Evolutionary conservation across 2,113 vertebrate species (phyloP), one percentile per base, ranked within the genome.

Genomic region (Ageneiosus marmoratus): DNA sequence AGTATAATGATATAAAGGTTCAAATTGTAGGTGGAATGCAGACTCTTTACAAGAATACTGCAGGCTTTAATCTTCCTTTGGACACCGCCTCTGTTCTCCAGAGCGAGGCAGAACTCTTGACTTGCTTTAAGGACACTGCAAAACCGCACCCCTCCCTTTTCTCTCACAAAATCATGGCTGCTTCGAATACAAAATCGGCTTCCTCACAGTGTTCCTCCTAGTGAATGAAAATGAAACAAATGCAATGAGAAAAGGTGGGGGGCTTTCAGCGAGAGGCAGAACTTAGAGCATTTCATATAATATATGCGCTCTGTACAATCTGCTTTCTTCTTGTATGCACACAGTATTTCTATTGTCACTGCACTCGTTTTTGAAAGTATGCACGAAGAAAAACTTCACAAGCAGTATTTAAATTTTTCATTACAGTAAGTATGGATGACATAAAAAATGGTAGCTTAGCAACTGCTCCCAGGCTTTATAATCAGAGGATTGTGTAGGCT

Each of bases 371-470:
- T 80, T 58, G n/a, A 65, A 81, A 63, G 58, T 80, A 73, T 55
- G 77, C 60, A 85, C 83, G 75, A 80, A 84, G 88, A 86, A 90
- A 88, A 86, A 88, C 87, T 93, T 90, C 87, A 91, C 87, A 83
- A 77, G 84, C 82, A 76, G 22, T 37, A 79, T 70, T 90, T 92
- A 86, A 87, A 94, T 94, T 92, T 94, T 94, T 93, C 87, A 94
- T 94, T 78, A 92, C 83, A 91, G 90, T 86, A 86, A 90, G 89
- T 91, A 90, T 80, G 86, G 89, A 90, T 89, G 88, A 90, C 86
- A 89, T 93, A 70, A 75, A 75, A 92, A 84, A 70, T 73, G 84
- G 93, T 95, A 93, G 92, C 94, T 89, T 93, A 90, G 94, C 93
- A 94, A 94, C 93, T 91, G 92, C 91, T 90, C 88, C 90, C 80